Evolutionary conservation across 2,113 vertebrate genomes (phyloP).

Genomic region (Pogonocichla stellata): DNA sequence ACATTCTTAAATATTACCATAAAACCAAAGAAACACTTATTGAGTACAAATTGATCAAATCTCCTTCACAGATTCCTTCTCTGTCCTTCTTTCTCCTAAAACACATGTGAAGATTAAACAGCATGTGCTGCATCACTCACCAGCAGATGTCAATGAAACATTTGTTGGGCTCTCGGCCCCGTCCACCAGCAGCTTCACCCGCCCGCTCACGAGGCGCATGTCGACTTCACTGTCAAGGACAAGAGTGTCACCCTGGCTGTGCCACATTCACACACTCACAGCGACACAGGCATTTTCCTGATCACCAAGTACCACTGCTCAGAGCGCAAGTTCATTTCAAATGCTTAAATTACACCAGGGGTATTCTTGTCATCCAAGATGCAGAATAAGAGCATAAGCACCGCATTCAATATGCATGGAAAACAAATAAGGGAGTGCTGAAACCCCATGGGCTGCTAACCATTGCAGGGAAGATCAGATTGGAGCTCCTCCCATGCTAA

Average conservation of each 20-base stretch:
- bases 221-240: conserved; percentile 50
- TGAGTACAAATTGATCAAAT: neutral
- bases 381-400: neutral
- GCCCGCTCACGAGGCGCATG: neutral
- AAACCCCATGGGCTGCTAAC: neutral
- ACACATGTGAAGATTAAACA: neutral
- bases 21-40: neutral
- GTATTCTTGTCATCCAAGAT: neutral
- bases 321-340: neutral
- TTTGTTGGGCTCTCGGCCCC: neutral
- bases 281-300: neutral
- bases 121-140: conserved; percentile 9
- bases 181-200: conserved; percentile 32
- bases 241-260: neutral
- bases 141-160: neutral
- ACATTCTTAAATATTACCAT: neutral
- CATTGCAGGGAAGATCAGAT: neutral
- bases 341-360: neutral
- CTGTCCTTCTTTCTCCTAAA: neutral
- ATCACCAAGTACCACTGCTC: neutral
- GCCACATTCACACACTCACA: neutral
- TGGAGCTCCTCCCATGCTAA: neutral
- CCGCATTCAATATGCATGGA: neutral
- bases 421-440: neutral
- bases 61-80: neutral